phyloP scores from a whole-genome alignment of 2,797 vertebrate species.

The Tenualosa thibaudeaui region DNA sequence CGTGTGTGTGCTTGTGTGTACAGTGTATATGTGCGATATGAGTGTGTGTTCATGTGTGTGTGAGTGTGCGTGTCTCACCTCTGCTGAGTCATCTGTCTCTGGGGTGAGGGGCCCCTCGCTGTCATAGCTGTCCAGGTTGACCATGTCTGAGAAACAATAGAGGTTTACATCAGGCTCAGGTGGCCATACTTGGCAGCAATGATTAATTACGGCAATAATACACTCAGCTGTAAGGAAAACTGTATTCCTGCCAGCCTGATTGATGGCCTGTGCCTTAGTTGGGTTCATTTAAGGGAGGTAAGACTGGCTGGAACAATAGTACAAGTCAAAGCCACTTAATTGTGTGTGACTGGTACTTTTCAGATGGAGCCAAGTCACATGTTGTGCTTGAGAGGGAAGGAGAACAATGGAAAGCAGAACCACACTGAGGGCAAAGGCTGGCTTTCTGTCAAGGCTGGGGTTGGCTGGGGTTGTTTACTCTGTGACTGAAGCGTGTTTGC shows the following conservation, averaged over 20 bases:
- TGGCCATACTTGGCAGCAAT: background rate
- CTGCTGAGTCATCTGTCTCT: conserved; percentile 84
- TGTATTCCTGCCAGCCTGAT: background rate
- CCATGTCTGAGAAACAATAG: conserved; percentile 75
- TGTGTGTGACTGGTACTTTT: background rate
- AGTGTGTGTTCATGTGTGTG: background rate
- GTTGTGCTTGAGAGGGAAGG: background rate
- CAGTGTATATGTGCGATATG: background rate
- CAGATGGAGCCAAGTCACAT: conserved; percentile 4
- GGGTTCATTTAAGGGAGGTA: background rate
- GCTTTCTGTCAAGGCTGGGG: background rate
- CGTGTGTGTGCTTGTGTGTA: too few relatives aligned
- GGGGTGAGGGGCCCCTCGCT: conserved; percentile 86
- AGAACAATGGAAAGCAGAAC: background rate
- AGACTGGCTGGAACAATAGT: background rate
- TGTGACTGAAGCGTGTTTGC: background rate
- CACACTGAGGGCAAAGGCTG: background rate
- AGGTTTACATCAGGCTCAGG: background rate
- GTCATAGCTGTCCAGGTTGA: conserved; percentile 85
- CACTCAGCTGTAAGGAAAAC: background rate
- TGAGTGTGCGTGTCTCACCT: conserved; percentile 70
- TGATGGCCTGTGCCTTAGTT: background rate
- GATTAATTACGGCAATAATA: background rate
- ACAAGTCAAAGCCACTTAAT: background rate
- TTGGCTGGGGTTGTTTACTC: background rate